phyloP scores from a whole-genome alignment of 2,797 vertebrate species.

The Cirrhinus molitorella region DNA sequence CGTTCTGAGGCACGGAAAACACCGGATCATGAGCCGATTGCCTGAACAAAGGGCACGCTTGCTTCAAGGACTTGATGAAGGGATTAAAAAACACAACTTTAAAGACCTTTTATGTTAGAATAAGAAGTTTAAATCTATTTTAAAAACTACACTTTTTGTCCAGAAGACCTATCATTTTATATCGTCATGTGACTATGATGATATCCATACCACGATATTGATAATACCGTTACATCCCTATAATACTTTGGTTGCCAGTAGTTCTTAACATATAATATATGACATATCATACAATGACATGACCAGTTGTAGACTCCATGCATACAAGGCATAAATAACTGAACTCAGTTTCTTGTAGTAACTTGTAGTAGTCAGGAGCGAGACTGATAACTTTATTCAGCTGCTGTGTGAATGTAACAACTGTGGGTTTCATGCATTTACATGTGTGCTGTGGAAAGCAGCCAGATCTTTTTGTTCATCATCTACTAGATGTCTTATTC shows the following conservation, averaged over 20 bases:
- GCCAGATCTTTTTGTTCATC: neutral
- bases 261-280: neutral
- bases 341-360: neutral
- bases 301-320: neutral
- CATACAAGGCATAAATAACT: neutral
- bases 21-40: too few relatives aligned
- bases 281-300: neutral
- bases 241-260: neutral
- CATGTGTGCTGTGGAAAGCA: constrained; percentile 4
- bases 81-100: too few relatives aligned
- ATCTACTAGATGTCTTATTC: constrained; percentile 2
- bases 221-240: neutral
- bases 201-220: too few relatives aligned
- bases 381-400: neutral
- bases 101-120: too few relatives aligned
- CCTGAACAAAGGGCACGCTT: too few relatives aligned
- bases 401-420: neutral
- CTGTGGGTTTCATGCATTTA: neutral
- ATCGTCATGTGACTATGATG: too few relatives aligned
- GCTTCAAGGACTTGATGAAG: too few relatives aligned
- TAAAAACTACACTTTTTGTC: too few relatives aligned
- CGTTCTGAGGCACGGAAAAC: too few relatives aligned
- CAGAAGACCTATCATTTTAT: too few relatives aligned
- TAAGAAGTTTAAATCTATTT: too few relatives aligned
- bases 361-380: neutral